phyloP scores from a whole-genome alignment of 2,888 invertebrate species.

The Brachypterus glaber region DNA sequence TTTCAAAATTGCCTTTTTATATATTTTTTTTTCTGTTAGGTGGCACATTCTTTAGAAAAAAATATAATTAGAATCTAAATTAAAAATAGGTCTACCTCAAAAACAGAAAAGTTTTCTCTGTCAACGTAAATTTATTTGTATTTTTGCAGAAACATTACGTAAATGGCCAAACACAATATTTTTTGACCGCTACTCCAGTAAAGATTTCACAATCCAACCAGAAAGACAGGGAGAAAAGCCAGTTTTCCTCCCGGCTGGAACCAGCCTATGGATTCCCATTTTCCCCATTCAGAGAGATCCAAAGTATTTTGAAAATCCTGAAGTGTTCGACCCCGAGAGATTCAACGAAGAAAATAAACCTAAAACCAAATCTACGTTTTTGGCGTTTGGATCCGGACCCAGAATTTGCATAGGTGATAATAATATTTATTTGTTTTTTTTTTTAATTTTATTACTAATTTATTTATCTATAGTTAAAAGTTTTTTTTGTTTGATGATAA shows the following conservation, averaged over 20 bases:
- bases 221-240: slow-evolving; percentile 14
- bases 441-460: no score
- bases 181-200: slow-evolving; percentile 20
- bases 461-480: no score
- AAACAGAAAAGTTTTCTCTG: no score
- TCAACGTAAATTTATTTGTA: no score
- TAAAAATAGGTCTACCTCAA: no score
- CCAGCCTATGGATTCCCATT: slow-evolving; percentile 19
- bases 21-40: no score
- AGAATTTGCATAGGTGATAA: slow-evolving; percentile 52
- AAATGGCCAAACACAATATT: slow-evolving; percentile 22
- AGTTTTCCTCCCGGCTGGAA: slow-evolving; percentile 16
- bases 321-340: slow-evolving; percentile 27
- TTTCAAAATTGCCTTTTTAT: no score
- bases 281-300: slow-evolving; percentile 22
- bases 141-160: slow-evolving; percentile 24
- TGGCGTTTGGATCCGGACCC: slow-evolving; percentile 41
- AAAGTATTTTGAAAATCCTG: slow-evolving; percentile 22
- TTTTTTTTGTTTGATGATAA: no score
- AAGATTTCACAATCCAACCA: slow-evolving; percentile 21
- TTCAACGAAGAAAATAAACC: slow-evolving; percentile 45
- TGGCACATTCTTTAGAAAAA: no score
- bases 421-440: no score
- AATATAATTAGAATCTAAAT: no score
- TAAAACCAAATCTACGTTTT: slow-evolving; percentile 31